Percentiles rank a stretch among this genome's conserved stretches.
These are phyloP conservation scores for Lordiphosa clarofinis DNA, from an alignment of 1,140 invertebrate genomes.

Conservation along the genomic window DNA sequence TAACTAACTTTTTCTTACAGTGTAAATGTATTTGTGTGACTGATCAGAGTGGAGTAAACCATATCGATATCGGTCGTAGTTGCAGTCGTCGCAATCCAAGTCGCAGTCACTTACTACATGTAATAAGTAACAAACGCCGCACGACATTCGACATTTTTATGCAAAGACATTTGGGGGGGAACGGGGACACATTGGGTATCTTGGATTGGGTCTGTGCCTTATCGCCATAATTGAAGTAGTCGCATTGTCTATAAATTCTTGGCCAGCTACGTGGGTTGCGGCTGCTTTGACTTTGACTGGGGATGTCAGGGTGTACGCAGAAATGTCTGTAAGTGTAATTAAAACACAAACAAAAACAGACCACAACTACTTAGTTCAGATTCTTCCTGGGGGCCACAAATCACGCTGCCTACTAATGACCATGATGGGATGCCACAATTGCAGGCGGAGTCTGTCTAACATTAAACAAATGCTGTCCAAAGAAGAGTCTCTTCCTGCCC, in stretches of 20 bases:
- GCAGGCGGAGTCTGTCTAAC: constrained; percentile 38
- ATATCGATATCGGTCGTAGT: constrained; percentile 63
- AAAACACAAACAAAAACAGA: constrained; percentile 49
- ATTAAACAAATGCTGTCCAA: constrained; percentile 54
- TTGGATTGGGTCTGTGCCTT: constrained; percentile 26
- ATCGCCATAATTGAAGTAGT: constrained; percentile 75
- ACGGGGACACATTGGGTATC: constrained; percentile 11
- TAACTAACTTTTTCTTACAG: background rate
- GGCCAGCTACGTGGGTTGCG: constrained; percentile 60
- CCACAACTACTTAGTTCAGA: background rate
- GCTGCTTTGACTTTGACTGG: constrained; percentile 45
- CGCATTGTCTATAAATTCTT: constrained; percentile 74
- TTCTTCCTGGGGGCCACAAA: background rate
- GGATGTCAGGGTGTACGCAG: constrained; percentile 54
- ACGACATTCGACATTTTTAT: constrained; percentile 73
- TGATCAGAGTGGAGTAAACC: constrained; percentile 49
- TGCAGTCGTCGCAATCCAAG: constrained; percentile 6
- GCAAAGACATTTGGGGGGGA: constrained; percentile 55
- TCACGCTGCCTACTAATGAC: constrained; percentile 34
- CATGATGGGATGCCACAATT: constrained; percentile 17
- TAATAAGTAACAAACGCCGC: constrained; percentile 76
- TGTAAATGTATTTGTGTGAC: constrained; percentile 36
- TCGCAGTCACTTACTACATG: constrained; percentile 39
- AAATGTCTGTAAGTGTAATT: constrained; percentile 60
- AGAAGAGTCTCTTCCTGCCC: constrained; percentile 35